Evolutionary conservation across 2,888 invertebrate genomes (phyloP).

Genomic region (Thereva nobilitata): DNA sequence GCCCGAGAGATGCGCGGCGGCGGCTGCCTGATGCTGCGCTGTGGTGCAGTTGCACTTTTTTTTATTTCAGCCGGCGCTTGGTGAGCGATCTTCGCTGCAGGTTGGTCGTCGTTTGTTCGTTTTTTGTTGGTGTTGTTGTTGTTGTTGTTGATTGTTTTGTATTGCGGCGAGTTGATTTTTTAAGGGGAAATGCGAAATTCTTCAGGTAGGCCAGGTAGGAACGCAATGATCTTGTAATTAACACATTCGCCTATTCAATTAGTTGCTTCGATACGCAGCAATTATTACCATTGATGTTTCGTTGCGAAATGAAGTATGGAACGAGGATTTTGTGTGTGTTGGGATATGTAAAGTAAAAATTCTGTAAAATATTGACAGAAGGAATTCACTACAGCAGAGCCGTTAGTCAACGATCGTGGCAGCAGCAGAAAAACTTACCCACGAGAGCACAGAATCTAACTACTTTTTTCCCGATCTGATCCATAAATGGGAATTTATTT

Average conservation of each 20-base stretch:
- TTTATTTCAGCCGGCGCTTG: background rate
- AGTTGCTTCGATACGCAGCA: constrained; percentile 22
- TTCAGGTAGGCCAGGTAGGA: constrained; percentile 18
- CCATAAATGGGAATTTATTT: constrained; percentile 31
- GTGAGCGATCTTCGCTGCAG: background rate
- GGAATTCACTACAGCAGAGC: too few relatives aligned
- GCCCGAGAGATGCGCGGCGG: background rate
- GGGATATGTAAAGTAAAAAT: background rate
- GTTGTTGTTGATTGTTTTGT: too few relatives aligned
- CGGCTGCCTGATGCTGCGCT: constrained; percentile 10
- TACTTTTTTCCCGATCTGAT: background rate
- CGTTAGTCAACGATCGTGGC: background rate
- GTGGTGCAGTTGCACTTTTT: constrained; percentile 28
- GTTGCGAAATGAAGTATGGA: background rate
- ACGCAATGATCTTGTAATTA: constrained; percentile 29
- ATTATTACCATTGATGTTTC: constrained; percentile 8
- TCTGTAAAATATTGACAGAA: background rate
- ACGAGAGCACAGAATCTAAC: background rate
- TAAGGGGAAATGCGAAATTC: constrained; percentile 25
- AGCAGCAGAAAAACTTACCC: background rate
- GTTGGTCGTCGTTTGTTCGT: constrained; percentile 19
- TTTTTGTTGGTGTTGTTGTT: background rate
- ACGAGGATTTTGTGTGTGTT: constrained; percentile 10
- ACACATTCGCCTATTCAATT: constrained; percentile 33
- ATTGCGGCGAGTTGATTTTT: background rate